phyloP scores from a whole-genome alignment of 2,113 vertebrate species.

The Asarcornis scutulata region DNA sequence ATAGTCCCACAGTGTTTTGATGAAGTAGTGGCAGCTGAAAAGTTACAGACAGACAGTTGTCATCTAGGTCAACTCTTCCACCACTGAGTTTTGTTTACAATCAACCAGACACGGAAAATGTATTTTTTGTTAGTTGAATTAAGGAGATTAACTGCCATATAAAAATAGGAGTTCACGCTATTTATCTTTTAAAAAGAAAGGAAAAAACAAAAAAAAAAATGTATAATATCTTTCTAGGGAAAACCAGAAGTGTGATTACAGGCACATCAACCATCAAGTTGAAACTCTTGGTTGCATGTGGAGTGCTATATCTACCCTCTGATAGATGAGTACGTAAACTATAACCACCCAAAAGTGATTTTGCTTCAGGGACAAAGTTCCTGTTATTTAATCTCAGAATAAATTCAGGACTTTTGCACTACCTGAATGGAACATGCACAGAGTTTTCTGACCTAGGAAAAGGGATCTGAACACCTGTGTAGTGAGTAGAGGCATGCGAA shows the following conservation, averaged over 20 bases:
- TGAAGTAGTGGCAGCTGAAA: neutral
- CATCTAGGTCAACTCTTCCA: neutral
- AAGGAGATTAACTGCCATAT: neutral
- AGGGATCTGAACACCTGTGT: neutral
- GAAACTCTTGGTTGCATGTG: neutral
- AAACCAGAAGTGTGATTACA: neutral
- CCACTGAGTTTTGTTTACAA: neutral
- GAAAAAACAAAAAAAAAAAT: neutral
- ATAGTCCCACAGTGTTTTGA: slow-evolving; percentile 1
- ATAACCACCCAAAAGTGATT: neutral
- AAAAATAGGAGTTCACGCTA: neutral
- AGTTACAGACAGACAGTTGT: neutral
- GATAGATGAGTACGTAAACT: neutral
- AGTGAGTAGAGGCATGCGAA: neutral
- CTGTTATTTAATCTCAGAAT: neutral
- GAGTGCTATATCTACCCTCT: neutral
- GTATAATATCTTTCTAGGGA: neutral
- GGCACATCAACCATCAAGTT: neutral
- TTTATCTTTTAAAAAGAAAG: neutral
- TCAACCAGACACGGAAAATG: neutral
- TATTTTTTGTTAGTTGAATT: neutral
- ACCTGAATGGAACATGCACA: neutral
- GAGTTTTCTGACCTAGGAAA: neutral
- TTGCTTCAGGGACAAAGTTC: neutral
- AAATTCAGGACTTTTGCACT: neutral